Conservation (phyloP, 2,113 vertebrate species). For the Leptocoma aspasia region DNA sequence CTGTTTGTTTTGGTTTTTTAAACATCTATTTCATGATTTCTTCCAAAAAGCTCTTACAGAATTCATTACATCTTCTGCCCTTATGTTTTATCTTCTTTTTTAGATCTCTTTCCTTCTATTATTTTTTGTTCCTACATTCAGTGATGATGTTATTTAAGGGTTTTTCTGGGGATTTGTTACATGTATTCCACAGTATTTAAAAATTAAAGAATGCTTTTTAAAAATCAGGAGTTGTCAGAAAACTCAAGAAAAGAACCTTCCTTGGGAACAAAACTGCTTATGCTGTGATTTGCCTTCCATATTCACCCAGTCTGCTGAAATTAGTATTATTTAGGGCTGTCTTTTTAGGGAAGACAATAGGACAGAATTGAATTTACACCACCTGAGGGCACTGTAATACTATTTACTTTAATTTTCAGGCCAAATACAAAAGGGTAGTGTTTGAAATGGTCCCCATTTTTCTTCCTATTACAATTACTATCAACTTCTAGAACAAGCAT, state of each 20-base stretch:
- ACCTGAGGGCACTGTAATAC: slow-evolving; percentile 53
- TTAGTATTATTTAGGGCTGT: not conserved
- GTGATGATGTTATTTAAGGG: not conserved
- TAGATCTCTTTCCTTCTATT: not conserved
- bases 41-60: not conserved
- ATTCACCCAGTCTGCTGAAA: not conserved
- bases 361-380: not conserved
- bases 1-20: not conserved
- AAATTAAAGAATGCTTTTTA: not conserved
- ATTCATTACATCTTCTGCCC: not conserved
- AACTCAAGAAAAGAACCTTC: not conserved
- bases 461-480: not conserved
- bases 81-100: not conserved
- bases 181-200: not conserved
- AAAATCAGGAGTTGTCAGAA: not conserved
- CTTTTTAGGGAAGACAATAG: not conserved
- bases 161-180: not conserved
- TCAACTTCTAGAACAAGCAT: not conserved
- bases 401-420: not conserved
- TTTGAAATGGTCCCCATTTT: not conserved
- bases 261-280: not conserved
- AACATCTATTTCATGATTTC: accelerated
- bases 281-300: not conserved
- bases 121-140: not conserved
- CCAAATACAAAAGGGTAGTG: not conserved